These are phyloP conservation scores for Eilema sororculum DNA, from an alignment of 2,888 invertebrate species.

Conservation along the genomic window DNA sequence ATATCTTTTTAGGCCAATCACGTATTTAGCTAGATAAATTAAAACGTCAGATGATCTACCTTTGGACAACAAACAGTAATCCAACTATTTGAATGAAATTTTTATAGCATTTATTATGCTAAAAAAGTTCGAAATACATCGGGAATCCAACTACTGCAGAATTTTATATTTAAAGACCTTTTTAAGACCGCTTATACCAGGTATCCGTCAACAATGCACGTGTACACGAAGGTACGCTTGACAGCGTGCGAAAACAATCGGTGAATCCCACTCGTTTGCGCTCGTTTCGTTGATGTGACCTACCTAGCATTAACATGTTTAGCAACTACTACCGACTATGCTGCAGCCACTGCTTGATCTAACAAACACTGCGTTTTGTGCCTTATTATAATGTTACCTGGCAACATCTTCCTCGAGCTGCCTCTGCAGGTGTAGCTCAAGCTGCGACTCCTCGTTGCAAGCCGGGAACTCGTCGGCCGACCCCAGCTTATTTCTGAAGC, in stretches of 20 bases:
- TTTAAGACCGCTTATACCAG: too few relatives aligned
- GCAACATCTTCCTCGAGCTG: conserved; percentile 81
- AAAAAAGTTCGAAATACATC: too few relatives aligned
- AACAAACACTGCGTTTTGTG: background rate
- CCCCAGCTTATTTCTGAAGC: conserved; percentile 70
- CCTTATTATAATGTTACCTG: conserved; percentile 58
- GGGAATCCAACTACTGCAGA: too few relatives aligned
- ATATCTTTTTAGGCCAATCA: too few relatives aligned
- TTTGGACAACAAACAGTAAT: too few relatives aligned
- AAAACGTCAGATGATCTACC: too few relatives aligned
- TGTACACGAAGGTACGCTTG: background rate
- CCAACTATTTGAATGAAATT: too few relatives aligned
- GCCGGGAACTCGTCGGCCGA: conserved; percentile 69
- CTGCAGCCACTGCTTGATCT: background rate
- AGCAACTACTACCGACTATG: background rate
- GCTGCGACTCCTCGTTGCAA: conserved; percentile 71
- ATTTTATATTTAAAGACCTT: too few relatives aligned
- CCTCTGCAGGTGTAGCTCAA: conserved; percentile 72
- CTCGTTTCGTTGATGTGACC: background rate
- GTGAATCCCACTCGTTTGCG: background rate
- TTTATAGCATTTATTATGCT: too few relatives aligned
- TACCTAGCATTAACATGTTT: background rate
- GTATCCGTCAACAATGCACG: too few relatives aligned
- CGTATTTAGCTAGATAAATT: too few relatives aligned
- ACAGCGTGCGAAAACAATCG: background rate